Base-by-base conservation (phyloP, 37 sponge, comb jelly and placozoan genomes). In the Dysidea cf. avara region DNA sequence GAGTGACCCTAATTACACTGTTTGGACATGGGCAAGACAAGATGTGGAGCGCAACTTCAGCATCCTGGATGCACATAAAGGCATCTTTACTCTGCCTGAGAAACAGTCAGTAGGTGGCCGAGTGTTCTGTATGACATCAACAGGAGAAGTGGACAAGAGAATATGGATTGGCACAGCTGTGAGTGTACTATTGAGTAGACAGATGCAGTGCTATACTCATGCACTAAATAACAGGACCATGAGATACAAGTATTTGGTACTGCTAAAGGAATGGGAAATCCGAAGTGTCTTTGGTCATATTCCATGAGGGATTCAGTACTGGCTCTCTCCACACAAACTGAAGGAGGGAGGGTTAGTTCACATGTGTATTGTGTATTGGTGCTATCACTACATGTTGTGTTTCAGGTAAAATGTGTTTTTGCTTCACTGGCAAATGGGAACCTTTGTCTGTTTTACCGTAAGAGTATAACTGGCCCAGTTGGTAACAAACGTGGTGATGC, bases 121-220 rank as follows among this genome's bases (percentile, higher is more conserved):
- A 32, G 91, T 90, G 28, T 90, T 77, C 72, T 60, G 79, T 57
- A 90, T 90, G 91, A 81, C 91, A 0, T 66, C 91, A 55, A 90
- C 91, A 49, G 91, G 91, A 28, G 91, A 90, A 53, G 74, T 85
- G 17, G 78, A 90, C 61, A 90, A 85, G 56, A 76, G 91, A 36
- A 71, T 90, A 12, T 90, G 91, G 91, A 78, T 81, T 16, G 86
- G 86, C 28, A 90, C 91, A 40, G 70, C 91, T 66, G 91, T 90
- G 20, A 81, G 81, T 81, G 59, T 21, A 9, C n/a, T 47, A 46
- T 28, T 16, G 49, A 49, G 69, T 47, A 9, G 11, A 18, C 17
- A 5, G 18, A 17, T 68, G 35, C 17, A 16, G 11, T 9, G 14
- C 11, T 58, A 58, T 25, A 58, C 16, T 22, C 47, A 66, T 17